Conservation (phyloP, 2,797 vertebrate species). For the Channallabes apus region DNA sequence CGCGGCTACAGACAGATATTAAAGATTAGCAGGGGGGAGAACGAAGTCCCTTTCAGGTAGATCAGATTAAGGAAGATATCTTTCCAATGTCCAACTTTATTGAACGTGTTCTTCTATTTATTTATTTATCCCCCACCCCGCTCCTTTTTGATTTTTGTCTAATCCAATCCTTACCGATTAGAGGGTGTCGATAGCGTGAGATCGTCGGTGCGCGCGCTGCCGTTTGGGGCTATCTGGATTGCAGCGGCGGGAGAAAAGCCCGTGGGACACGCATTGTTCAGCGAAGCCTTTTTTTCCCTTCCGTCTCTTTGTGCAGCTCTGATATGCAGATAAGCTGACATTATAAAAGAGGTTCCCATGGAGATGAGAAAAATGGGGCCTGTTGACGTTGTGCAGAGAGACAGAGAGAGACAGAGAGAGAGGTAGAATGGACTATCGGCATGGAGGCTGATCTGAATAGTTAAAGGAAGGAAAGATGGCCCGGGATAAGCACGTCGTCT, state of each 20-base stretch:
- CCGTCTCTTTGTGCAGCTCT: conserved; percentile 70
- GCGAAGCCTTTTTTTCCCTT: conserved; percentile 30
- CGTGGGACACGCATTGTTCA: conserved; percentile 71
- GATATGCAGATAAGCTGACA: conserved; percentile 82
- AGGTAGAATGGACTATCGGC: conserved; percentile 60
- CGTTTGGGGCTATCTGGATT: conserved; percentile 15
- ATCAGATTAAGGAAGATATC: neutral
- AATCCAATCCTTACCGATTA: conserved; percentile 14
- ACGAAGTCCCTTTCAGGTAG: neutral
- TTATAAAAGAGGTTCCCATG: conserved; percentile 80
- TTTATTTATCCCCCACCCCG: neutral
- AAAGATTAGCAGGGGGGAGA: neutral
- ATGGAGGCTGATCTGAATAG: conserved; percentile 59
- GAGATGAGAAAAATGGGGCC: conserved; percentile 71
- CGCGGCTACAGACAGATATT: neutral
- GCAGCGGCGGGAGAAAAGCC: conserved; percentile 60
- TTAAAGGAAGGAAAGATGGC: conserved; percentile 52
- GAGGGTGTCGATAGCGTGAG: conserved; percentile 24
- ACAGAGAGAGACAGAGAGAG: conserved; percentile 22
- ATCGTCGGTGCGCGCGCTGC: neutral
- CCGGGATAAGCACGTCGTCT: conserved; percentile 63
- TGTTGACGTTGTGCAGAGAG: conserved; percentile 69
- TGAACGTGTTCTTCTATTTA: neutral
- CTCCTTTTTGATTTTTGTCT: neutral
- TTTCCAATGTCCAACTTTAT: conserved; percentile 6